phyloP scores from a whole-genome alignment of 2,113 vertebrate genomes.

The Cyanistes caeruleus region DNA sequence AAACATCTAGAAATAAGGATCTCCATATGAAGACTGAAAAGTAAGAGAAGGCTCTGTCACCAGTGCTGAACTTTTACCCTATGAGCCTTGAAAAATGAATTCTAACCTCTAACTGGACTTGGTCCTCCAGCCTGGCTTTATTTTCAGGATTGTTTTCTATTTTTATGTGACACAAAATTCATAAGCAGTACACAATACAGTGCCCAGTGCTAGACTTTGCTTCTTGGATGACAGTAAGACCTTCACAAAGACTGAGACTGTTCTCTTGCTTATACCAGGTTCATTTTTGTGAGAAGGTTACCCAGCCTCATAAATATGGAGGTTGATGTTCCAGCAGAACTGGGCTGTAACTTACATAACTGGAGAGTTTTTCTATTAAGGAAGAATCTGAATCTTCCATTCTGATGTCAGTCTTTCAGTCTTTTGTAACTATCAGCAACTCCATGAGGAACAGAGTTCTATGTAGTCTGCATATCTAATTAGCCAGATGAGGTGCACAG shows the following conservation, averaged over 20 bases:
- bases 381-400: not conserved
- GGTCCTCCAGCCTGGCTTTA: not conserved
- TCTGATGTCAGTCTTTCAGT: not conserved
- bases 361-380: not conserved
- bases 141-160: not conserved
- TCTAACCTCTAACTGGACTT: not conserved
- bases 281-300: not conserved
- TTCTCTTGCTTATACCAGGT: not conserved
- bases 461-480: not conserved
- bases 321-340: not conserved
- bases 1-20: not conserved
- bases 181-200: not conserved
- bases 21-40: not conserved
- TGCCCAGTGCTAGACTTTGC: not conserved
- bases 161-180: not conserved
- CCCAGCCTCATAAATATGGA: not conserved
- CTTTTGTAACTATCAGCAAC: not conserved
- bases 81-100: not conserved
- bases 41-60: not conserved
- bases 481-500: not conserved
- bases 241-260: not conserved
- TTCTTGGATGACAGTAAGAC: not conserved
- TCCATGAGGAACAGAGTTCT: not conserved
- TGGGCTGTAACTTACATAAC: not conserved
- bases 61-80: not conserved